Evolutionary conservation across 1,140 invertebrate genomes (phyloP), one percentile per base, ranked within the genome.

Genomic region (Sesamia nonagrioides): DNA sequence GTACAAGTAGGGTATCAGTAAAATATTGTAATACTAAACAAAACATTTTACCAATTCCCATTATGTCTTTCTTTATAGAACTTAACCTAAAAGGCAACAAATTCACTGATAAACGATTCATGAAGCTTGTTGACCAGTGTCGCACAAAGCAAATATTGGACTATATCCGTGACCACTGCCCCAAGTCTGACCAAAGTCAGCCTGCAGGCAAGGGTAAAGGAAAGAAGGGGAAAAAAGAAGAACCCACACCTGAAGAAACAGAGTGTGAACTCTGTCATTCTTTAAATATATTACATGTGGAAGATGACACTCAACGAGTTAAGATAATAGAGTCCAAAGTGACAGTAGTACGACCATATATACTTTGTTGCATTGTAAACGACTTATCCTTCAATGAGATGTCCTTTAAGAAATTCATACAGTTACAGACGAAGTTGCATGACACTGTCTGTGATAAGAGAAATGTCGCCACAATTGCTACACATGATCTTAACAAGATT

Each of bases 341-440:
- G 0, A 95, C 95, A 79, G 89, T 84, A 68, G 95, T 98, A 9
- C 93, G 97, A 77, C 97, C 97, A 5, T 96, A 96, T 84, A 97
- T 98, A 74, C 93, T 97, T 7, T 97, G 96, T 82, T 98, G 97
- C 89, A 95, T 98, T 42, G 92, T 98, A 1, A 95, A 94, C 77
- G 95, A 97, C 82, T 84, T 98, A 5, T 92, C 95, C 60, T 97
- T 98, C 75, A 96, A 95, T 50, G 96, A 96, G 48, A 92, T 95
- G 0, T 95, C 88, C 42, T 97, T 98, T 79, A 98, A 97, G 86
- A 97, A 97, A 89, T 98, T 98, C 84, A 97, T 98, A 80, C 96
- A 97, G 84, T 87, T 97, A 84, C 98, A 98, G 95, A 98, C 97
- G 1, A 97, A 96, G 89, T 92, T 98, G 11, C 98, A 98, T 91